Percentiles rank a stretch among this genome's conserved stretches.
Conservation (phyloP, 2,797 vertebrate species). For the Pangasius larnaudii region DNA sequence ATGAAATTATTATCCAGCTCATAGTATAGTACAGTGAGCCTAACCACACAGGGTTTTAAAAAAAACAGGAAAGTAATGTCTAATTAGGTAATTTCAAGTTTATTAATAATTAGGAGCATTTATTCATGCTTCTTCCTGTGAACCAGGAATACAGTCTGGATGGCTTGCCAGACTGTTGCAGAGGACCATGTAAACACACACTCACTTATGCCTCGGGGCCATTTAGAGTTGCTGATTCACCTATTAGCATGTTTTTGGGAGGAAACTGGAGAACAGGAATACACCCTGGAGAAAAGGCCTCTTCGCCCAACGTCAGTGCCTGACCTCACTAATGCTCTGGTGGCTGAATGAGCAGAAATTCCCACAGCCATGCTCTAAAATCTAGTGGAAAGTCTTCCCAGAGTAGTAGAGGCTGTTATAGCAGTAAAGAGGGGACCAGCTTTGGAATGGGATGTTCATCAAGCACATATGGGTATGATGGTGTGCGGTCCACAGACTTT, state of each 20-base stretch:
- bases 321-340: not conserved
- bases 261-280: not conserved
- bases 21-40: not conserved
- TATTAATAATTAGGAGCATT: not conserved
- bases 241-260: not conserved
- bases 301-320: not conserved
- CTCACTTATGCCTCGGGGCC: not conserved
- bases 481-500: not conserved
- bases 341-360: not conserved
- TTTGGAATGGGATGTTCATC: not conserved
- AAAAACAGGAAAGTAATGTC: not conserved
- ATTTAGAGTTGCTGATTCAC: not conserved
- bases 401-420: not conserved
- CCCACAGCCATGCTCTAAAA: not conserved
- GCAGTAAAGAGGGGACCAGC: not conserved
- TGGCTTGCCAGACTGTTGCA: not conserved
- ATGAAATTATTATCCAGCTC: constrained; percentile 3
- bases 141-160: not conserved
- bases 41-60: not conserved
- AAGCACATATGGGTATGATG: not conserved
- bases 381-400: not conserved
- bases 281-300: not conserved
- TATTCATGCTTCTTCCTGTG: not conserved
- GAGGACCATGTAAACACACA: not conserved
- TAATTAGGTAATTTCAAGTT: not conserved